These are phyloP conservation scores for Tapirus indicus DNA, from an alignment of 2,797 vertebrate species.

Conservation along the genomic window DNA sequence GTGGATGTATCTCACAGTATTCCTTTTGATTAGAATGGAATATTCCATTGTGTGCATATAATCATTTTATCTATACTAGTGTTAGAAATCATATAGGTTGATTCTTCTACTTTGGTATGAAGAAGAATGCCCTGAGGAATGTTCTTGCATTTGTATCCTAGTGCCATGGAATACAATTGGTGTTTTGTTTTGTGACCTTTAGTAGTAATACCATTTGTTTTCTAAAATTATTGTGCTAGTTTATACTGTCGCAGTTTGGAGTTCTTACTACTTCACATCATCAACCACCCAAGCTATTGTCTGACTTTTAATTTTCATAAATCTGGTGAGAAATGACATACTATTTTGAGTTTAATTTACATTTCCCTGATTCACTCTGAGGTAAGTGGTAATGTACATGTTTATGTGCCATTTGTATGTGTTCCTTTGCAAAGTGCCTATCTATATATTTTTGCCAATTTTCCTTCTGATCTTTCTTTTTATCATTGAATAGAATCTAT, in stretches of 20 bases:
- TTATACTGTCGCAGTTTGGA: not conserved
- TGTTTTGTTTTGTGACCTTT: not conserved
- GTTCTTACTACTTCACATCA: not conserved
- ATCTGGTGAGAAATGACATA: not conserved
- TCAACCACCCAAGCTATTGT: not conserved
- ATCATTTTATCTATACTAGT: not conserved
- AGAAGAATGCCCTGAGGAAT: not conserved
- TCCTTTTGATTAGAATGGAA: not conserved
- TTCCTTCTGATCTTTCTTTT: not conserved
- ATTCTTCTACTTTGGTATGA: not conserved
- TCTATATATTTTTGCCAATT: not conserved
- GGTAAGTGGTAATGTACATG: not conserved
- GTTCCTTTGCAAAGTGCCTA: not conserved
- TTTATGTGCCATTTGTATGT: not conserved
- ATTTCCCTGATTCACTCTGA: not conserved
- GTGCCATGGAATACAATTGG: not conserved
- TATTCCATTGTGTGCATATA: not conserved
- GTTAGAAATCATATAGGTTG: not conserved
- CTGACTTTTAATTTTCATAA: not conserved
- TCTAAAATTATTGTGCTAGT: not conserved
- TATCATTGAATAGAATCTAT: not conserved
- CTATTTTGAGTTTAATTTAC: not conserved
- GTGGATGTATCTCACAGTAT: not conserved
- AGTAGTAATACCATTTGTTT: not conserved
- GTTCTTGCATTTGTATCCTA: not conserved